Conservation (phyloP, 1,140 invertebrate genomes). For the Apolygus lucorum region DNA sequence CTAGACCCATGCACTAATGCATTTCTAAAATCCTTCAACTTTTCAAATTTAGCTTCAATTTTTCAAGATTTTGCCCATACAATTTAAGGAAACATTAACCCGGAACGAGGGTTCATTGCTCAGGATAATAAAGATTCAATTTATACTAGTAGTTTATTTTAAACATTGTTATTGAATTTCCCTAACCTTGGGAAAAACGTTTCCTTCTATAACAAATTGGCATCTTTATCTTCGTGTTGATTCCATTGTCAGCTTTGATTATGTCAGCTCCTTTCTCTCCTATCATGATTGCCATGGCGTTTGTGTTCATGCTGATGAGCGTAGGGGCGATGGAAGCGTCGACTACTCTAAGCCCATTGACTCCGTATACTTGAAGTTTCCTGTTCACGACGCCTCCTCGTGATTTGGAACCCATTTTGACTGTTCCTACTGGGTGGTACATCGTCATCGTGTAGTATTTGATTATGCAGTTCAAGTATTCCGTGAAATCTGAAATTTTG, state of each 20-base stretch:
- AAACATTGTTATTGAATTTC: too few species aligned
- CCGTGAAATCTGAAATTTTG: neutral
- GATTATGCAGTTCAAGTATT: constrained; percentile 15
- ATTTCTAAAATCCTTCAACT: too few species aligned
- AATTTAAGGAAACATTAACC: too few species aligned
- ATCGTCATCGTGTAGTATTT: constrained; percentile 39
- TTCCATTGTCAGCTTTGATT: constrained; percentile 42
- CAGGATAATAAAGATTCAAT: too few species aligned
- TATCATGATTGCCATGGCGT: constrained; percentile 66
- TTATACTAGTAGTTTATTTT: too few species aligned
- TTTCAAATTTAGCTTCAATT: too few species aligned
- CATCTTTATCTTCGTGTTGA: too few species aligned
- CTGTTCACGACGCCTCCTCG: constrained; percentile 52
- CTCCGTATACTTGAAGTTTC: constrained; percentile 53
- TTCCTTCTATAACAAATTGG: too few species aligned
- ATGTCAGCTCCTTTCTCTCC: constrained; percentile 64
- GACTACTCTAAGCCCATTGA: constrained; percentile 55
- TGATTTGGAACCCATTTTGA: constrained; percentile 50
- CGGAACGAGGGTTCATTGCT: too few species aligned
- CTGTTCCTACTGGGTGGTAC: constrained; percentile 66
- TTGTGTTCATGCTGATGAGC: constrained; percentile 61
- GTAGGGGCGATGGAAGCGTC: constrained; percentile 72
- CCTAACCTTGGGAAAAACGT: too few species aligned
- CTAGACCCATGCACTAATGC: too few species aligned
- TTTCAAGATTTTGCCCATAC: too few species aligned